Conservation (phyloP, 2,888 invertebrate species). For the Sesia apiformis region DNA sequence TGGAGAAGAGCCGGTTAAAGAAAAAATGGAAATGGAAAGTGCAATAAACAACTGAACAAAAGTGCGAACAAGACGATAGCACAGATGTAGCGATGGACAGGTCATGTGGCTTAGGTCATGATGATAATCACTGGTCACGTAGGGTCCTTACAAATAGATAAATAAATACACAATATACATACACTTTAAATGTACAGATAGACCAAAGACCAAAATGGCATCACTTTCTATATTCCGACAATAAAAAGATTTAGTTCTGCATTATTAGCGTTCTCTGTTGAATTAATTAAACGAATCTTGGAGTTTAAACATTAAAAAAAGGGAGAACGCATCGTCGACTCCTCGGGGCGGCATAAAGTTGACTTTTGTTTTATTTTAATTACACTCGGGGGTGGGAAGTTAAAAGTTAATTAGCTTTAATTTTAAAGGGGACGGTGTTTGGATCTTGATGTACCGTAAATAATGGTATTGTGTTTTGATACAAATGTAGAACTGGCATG, state of each 20-base stretch:
- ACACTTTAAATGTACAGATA: too few relatives aligned
- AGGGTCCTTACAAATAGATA: too few relatives aligned
- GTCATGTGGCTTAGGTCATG: too few relatives aligned
- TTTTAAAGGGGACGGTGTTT: conserved; percentile 42
- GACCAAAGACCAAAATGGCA: too few relatives aligned
- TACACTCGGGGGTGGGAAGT: conserved; percentile 42
- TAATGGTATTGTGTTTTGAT: neutral
- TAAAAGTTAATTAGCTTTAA: conserved; percentile 66
- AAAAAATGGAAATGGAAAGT: too few relatives aligned
- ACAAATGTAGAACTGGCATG: too few relatives aligned
- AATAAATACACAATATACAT: too few relatives aligned
- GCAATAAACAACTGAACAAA: too few relatives aligned
- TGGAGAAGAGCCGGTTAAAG: too few relatives aligned
- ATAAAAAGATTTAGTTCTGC: neutral
- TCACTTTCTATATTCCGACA: neutral
- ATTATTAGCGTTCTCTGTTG: neutral
- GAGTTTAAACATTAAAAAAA: conserved; percentile 13
- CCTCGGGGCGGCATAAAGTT: conserved; percentile 51
- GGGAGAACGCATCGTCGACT: conserved; percentile 30
- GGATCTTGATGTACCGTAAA: conserved; percentile 29
- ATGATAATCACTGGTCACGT: too few relatives aligned
- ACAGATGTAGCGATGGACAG: too few relatives aligned
- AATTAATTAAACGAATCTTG: neutral
- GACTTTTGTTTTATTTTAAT: conserved; percentile 65
- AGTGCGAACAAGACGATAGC: too few relatives aligned